Base-by-base conservation (phyloP, 2,888 invertebrate genomes). In the Hipparchia sbordonii region DNA sequence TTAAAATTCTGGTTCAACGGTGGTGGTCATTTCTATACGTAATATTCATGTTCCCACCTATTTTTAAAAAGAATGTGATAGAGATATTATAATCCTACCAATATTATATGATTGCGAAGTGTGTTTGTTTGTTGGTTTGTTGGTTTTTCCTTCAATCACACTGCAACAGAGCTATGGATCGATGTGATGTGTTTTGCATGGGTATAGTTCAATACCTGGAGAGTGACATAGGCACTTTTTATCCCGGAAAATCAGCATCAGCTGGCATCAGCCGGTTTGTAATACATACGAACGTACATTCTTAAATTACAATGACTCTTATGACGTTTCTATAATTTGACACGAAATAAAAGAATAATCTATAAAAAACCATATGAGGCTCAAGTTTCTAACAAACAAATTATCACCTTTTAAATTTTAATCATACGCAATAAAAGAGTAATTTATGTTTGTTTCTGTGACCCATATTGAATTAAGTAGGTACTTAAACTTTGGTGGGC, bases 371-470 rank as follows among this genome's bases (percentile, higher is more conserved):
- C 8, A 46, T 33, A 39, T 7, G 33, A 54, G 33, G 56, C 9
- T 67, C 67, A 13, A 13, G 48, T 56, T 67, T 39, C 45, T 52
- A 23, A 52, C 9, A 54, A 66, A 66, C 46, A n/a, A 23, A 56
- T 57, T 57, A 67, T 9, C 45, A 23, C 52, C 33, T 52, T 52
- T 52, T 65, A 33, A 23, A 51, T 33, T 52, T 23, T 23, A 52
- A 65, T 63, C n/a, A 48, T 23, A 65, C 8, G 51, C 33, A 23
- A 65, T 52, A 52, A 52, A 63, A 63, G 10, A 59, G 2, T 33
- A 23, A 54, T 54, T 48, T 7, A 7, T 57, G 39, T 59, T 59
- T 59, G 7, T 33, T 46, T n/a, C 62, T 45, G n/a, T 60, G 46
- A 62, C 46, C 6, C 45, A 62, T 62, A 46, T 62, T 39, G 3